phyloP scores from a whole-genome alignment of 1,140 invertebrate genomes.

The Papilio glaucus region DNA sequence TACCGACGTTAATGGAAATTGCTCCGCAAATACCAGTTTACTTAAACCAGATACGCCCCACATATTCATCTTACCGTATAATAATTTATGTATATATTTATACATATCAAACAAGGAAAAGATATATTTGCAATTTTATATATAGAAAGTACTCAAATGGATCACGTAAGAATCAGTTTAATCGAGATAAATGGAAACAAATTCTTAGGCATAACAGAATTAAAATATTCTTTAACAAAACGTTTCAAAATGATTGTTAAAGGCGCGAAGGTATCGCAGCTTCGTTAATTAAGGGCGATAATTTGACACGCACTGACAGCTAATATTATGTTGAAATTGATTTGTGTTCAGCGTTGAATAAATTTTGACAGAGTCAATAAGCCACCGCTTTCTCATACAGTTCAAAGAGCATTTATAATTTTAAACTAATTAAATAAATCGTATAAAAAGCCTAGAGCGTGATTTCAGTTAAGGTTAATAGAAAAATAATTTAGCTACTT shows the following conservation, averaged over 20 bases:
- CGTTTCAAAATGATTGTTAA: slow-evolving; percentile 49
- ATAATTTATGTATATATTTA: no score
- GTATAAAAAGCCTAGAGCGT: no score
- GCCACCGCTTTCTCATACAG: slow-evolving; percentile 68
- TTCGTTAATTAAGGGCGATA: slow-evolving; percentile 75
- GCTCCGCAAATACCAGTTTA: background rate
- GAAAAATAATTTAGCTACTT: background rate
- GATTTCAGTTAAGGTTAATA: background rate
- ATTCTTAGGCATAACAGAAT: slow-evolving; percentile 5
- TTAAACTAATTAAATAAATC: no score
- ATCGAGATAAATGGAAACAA: background rate
- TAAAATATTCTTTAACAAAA: slow-evolving; percentile 22
- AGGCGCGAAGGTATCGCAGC: slow-evolving; percentile 66
- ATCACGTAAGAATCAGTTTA: background rate
- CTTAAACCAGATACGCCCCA: background rate
- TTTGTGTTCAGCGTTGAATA: slow-evolving; percentile 81
- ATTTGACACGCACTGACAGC: slow-evolving; percentile 80
- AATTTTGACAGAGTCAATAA: slow-evolving; percentile 83
- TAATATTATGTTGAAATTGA: slow-evolving; percentile 81
- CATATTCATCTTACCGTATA: background rate
- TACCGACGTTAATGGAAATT: slow-evolving; percentile 14
- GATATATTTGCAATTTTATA: background rate
- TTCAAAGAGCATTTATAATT: background rate
- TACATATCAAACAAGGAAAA: background rate
- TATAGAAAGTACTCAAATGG: background rate